These are phyloP conservation scores for Arizona elegans DNA, from an alignment of 2,113 vertebrate species.

Conservation along the genomic window DNA sequence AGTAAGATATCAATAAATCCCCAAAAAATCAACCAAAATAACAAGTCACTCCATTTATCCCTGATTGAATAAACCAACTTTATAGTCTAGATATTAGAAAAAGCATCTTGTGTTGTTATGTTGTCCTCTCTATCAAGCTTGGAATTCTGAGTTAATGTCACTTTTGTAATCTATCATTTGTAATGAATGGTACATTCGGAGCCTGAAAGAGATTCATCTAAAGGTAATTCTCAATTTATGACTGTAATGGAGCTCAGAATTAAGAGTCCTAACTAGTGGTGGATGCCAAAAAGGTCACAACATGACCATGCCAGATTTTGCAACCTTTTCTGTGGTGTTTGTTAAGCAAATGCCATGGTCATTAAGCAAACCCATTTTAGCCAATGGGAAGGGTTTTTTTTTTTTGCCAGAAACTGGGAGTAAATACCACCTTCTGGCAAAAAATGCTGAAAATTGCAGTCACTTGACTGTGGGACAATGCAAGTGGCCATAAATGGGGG, in stretches of 20 bases:
- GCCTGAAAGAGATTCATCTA: background rate
- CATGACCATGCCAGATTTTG: background rate
- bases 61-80: background rate
- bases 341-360: background rate
- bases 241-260: too few species aligned
- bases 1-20: background rate
- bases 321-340: background rate
- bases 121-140: background rate
- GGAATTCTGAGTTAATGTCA: background rate
- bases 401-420: too few species aligned
- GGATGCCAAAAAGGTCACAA: too few species aligned
- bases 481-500: too few species aligned
- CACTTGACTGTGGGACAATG: too few species aligned
- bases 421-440: too few species aligned
- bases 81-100: background rate
- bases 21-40: background rate
- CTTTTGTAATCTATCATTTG: background rate
- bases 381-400: background rate
- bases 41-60: background rate
- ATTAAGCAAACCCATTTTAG: background rate
- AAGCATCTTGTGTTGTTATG: background rate
- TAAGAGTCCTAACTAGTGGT: too few species aligned
- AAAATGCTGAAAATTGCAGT: too few species aligned
- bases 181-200: background rate
- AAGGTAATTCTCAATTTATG: too few species aligned